Evolutionary conservation across 2,797 vertebrate genomes (phyloP).

Genomic region (Anguilla obscura): DNA sequence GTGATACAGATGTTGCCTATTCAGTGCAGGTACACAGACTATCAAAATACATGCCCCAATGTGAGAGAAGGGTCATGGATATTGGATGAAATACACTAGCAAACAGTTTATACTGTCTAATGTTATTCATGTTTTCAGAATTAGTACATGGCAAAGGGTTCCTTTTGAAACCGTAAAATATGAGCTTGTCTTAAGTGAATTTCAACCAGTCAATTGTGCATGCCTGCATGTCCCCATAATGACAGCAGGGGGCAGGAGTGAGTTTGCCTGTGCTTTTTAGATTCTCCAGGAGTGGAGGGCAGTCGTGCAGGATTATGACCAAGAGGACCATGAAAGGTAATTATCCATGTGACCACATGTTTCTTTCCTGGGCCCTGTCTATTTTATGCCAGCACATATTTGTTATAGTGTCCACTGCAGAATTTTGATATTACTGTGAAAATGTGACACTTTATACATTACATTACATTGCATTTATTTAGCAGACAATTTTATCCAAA

Average conservation of each 20-base stretch:
- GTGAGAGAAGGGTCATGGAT: not conserved
- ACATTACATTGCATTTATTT: too few species aligned
- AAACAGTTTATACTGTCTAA: not conserved
- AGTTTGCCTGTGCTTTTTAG: slow-evolving; percentile 48
- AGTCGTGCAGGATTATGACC: slow-evolving; percentile 60
- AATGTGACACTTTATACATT: not conserved
- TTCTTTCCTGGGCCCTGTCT: not conserved
- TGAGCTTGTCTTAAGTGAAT: not conserved
- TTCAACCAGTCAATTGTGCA: not conserved
- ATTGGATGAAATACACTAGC: not conserved
- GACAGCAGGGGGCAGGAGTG: not conserved
- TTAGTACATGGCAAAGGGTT: not conserved
- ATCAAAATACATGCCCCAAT: not conserved
- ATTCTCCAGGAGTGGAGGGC: slow-evolving; percentile 62
- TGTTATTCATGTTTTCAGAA: too few species aligned
- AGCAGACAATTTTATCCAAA: too few species aligned
- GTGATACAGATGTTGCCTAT: slow-evolving; percentile 67
- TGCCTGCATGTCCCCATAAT: not conserved
- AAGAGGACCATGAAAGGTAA: slow-evolving; percentile 63
- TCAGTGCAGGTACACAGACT: slow-evolving; percentile 61
- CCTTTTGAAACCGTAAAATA: not conserved
- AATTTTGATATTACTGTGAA: not conserved
- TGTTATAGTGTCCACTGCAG: not conserved
- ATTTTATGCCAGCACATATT: slow-evolving; percentile 15
- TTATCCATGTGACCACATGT: not conserved